Evolutionary conservation across 2,888 invertebrate species (phyloP), one percentile per base, ranked within the genome.

Genomic region (Dryococelus australis): DNA sequence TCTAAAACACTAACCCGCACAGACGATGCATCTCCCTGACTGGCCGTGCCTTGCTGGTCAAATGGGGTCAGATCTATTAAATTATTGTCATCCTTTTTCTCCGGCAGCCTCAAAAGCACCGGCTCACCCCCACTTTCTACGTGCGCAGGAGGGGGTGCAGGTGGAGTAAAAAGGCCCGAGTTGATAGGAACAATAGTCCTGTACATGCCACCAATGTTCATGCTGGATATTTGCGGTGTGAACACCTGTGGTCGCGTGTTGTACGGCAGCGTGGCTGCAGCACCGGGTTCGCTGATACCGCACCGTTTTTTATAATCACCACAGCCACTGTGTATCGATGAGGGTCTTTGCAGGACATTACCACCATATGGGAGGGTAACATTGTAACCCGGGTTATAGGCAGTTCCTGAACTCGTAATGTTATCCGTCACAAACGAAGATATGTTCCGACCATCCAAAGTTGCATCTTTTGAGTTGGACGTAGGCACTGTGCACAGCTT

Each of bases 1-100:
- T 97, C 97, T 91, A 98, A 93, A 91, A 98, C 96, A 93, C 96
- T 96, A 86, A 94, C 94, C 89, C 94, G 91, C 90, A 87, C 90
- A 90, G 86, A 86, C 47, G 84, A 81, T 80, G 47, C 85, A 27
- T 85, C 65, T 12, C 65, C 83, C 6, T 35, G 83, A n/a, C 83
- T 83, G 85, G 65, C 86, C 35, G 86, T 85, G 51, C 51, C 86
- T 84, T 88, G 89, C 83, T 86, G 87, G 89, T 92, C 92, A 85
- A 92, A 92, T 86, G 92, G 92, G 86, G 93, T 93, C 89, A 95
- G 92, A 92, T 95, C 94, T 90, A 95, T 95, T 87, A 95, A 92
- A 92, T 94, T 95, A 90, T 92, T 93, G 90, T 93, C 93, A 89
- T 92, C 92, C 88, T 92, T 92, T 89, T 93, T 93, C 89, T 92